Conservation (phyloP, 2,888 invertebrate species). For the Eilema depressum region DNA sequence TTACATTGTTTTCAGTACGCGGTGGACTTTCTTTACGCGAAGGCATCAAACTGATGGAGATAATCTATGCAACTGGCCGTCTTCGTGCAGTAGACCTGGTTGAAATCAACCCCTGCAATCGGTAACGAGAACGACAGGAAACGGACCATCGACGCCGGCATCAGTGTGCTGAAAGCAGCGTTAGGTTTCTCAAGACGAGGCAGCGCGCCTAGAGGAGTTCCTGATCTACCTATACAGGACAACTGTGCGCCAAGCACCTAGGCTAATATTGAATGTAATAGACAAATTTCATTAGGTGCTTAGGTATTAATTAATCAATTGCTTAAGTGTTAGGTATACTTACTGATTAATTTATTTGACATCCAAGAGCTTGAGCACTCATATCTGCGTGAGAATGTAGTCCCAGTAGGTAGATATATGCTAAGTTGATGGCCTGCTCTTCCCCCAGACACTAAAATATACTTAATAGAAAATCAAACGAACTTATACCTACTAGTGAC, state of each 20-base stretch:
- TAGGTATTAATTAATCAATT: background rate
- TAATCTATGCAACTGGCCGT: slow-evolving; percentile 90
- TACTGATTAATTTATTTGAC: background rate
- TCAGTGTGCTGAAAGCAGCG: slow-evolving; percentile 91
- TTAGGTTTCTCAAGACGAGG: slow-evolving; percentile 89
- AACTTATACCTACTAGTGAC: too few relatives aligned
- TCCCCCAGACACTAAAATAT: too few relatives aligned
- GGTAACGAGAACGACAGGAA: slow-evolving; percentile 90
- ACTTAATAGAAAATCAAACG: too few relatives aligned
- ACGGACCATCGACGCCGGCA: slow-evolving; percentile 91
- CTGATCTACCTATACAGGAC: slow-evolving; percentile 70
- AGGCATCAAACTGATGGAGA: slow-evolving; percentile 93
- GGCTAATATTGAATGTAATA: background rate
- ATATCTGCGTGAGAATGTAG: too few relatives aligned
- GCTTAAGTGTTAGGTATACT: background rate
- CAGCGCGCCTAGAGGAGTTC: slow-evolving; percentile 81
- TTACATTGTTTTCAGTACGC: slow-evolving; percentile 84
- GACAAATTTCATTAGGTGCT: background rate
- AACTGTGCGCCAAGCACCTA: background rate
- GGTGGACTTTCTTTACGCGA: slow-evolving; percentile 95
- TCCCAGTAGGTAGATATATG: too few relatives aligned
- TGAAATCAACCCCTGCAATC: slow-evolving; percentile 95
- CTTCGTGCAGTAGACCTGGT: slow-evolving; percentile 95
- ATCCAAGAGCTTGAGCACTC: background rate
- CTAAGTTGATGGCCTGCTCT: too few relatives aligned